Percentiles rank a stretch among this genome's conserved stretches.
Conservation (phyloP, 2,888 invertebrate species). For the Lasioglossum figueresi region DNA sequence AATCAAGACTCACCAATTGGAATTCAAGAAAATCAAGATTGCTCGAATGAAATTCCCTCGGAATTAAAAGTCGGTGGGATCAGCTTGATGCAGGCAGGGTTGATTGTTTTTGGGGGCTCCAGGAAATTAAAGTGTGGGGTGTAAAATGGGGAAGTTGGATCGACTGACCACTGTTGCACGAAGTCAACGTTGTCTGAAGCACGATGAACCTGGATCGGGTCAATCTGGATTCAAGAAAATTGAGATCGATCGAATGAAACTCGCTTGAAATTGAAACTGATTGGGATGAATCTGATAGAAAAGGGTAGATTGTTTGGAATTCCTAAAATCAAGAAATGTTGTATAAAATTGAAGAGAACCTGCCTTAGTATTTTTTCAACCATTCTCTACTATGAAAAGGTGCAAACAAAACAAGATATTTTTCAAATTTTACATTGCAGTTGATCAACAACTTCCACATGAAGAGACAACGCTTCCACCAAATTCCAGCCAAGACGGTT, state of each 20-base stretch:
- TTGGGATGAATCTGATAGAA: background rate
- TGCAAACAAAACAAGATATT: no score
- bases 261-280: background rate
- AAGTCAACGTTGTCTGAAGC: background rate
- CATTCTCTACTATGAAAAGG: no score
- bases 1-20: background rate
- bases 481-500: no score
- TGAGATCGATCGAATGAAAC: background rate
- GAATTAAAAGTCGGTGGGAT: background rate
- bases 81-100: background rate
- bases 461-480: background rate
- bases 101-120: background rate
- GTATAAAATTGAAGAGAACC: no score
- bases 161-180: background rate
- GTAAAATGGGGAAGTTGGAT: background rate
- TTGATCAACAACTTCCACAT: background rate
- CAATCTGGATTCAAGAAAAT: background rate
- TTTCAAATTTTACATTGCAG: background rate
- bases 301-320: no score
- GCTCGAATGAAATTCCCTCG: background rate
- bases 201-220: background rate
- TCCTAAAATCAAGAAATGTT: no score
- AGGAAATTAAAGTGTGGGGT: background rate
- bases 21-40: conserved; percentile 1
- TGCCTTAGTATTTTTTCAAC: no score